Base-by-base conservation (phyloP, 2,888 invertebrate species). In the Hyalella azteca region DNA sequence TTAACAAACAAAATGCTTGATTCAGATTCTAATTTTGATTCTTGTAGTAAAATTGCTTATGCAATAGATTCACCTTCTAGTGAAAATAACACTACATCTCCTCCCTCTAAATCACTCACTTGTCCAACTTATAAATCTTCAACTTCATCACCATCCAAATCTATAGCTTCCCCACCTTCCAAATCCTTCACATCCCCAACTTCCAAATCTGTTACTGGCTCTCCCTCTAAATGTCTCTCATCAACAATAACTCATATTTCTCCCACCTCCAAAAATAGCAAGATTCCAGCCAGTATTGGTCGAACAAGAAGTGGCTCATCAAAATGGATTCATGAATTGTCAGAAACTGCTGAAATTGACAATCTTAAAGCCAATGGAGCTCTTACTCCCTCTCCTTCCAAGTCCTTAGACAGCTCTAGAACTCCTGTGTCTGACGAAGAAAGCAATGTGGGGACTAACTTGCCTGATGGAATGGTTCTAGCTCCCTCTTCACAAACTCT, bases 71-170 rank as follows among this genome's bases (percentile, higher is more conserved):
- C 26, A n/a, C 32, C 78, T 15, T 66, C 66, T 5, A 66, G 66
- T 66, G 66, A 66, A 66, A 36, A 66, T n/a, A 36, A 13, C 66
- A 66, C 66, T 0, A n/a, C n/a, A n/a, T n/a, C n/a, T n/a, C n/a
- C n/a, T n/a, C n/a, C n/a, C n/a, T n/a, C n/a, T n/a, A n/a, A n/a
- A n/a, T n/a, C n/a, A n/a, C n/a, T n/a, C n/a, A n/a, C n/a, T n/a
- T n/a, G n/a, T n/a, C n/a, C n/a, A n/a, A n/a, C n/a, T n/a, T n/a
- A n/a, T n/a, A n/a, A n/a, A n/a, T n/a, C n/a, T n/a, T n/a, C n/a
- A n/a, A n/a, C n/a, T n/a, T n/a, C n/a, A n/a, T n/a, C n/a, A n/a
- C n/a, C n/a, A n/a, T n/a, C n/a, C n/a, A n/a, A n/a, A n/a, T n/a
- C n/a, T n/a, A n/a, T n/a, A n/a, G n/a, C n/a, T n/a, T n/a, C n/a